A percentile compares a stretch with the other conserved stretches of the same genome.
Evolutionary conservation across 2,888 invertebrate species (phyloP).

Genomic region (Hirtodrosophila confusa): DNA sequence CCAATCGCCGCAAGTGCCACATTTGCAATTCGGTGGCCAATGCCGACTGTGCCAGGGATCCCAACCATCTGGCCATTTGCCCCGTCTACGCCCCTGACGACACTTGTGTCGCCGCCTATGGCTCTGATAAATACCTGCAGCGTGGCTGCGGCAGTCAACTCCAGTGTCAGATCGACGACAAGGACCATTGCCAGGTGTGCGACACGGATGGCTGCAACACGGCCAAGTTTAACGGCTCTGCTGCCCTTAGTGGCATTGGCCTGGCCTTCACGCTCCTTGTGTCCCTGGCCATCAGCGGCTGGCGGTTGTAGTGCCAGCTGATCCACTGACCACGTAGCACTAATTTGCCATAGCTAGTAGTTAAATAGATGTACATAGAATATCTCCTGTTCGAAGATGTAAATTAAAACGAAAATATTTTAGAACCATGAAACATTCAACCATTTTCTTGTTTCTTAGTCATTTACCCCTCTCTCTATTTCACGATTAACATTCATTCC

Average conservation of each 20-base stretch:
- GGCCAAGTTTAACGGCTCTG: constrained; percentile 57
- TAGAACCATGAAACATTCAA: constrained; percentile 1
- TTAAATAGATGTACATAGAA: constrained; percentile 62
- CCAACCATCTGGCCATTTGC: constrained; percentile 64
- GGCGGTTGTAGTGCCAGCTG: constrained; percentile 14
- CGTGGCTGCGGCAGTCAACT: constrained; percentile 76
- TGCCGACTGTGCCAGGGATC: constrained; percentile 51
- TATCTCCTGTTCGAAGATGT: constrained; percentile 30
- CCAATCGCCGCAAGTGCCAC: constrained; percentile 73
- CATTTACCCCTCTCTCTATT: too few species aligned
- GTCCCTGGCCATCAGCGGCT: constrained; percentile 45
- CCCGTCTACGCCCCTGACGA: constrained; percentile 69
- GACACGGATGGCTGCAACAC: constrained; percentile 73
- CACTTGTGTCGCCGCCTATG: constrained; percentile 61
- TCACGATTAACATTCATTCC: too few species aligned
- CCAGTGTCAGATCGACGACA: constrained; percentile 61
- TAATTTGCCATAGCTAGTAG: constrained; percentile 33
- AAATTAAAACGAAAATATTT: constrained; percentile 41
- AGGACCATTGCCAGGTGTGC: constrained; percentile 70
- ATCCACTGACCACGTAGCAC: constrained; percentile 5
- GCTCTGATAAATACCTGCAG: constrained; percentile 34
- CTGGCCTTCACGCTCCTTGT: constrained; percentile 59
- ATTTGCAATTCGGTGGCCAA: constrained; percentile 73
- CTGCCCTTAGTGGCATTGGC: constrained; percentile 52
- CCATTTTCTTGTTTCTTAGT: too few species aligned